Percentiles rank a stretch among this genome's conserved stretches.
Conservation (phyloP, 92 coral and sea anemone genomes). For the Epizoanthus rinbou region DNA sequence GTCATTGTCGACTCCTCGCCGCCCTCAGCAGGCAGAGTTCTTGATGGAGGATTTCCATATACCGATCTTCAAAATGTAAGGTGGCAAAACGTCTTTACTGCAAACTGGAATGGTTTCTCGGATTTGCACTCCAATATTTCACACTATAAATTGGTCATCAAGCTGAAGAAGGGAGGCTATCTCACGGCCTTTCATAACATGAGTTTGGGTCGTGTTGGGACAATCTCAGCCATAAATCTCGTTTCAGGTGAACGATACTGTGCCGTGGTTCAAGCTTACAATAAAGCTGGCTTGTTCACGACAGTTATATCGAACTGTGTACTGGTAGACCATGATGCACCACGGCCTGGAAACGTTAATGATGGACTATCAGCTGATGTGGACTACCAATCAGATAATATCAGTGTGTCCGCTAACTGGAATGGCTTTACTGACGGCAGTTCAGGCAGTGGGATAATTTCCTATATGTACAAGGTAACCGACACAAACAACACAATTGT, state of each 20-base stretch:
- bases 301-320: slow-evolving; percentile 85
- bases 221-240: slow-evolving; percentile 62
- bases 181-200: slow-evolving; percentile 58
- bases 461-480: slow-evolving; percentile 61
- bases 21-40: slow-evolving; percentile 62
- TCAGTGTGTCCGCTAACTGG: slow-evolving; percentile 82
- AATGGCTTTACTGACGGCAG: slow-evolving; percentile 78
- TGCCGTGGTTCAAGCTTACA: slow-evolving; percentile 83
- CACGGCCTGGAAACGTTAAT: slow-evolving; percentile 77
- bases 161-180: slow-evolving; percentile 53
- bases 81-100: slow-evolving; percentile 78
- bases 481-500: slow-evolving; percentile 50
- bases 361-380: slow-evolving; percentile 79
- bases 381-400: slow-evolving; percentile 74
- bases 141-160: slow-evolving; percentile 67
- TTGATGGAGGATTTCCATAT: slow-evolving; percentile 63
- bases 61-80: slow-evolving; percentile 68
- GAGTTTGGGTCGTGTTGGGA: slow-evolving; percentile 50
- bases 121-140: slow-evolving; percentile 79
- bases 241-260: slow-evolving; percentile 85
- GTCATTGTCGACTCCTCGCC: slow-evolving; percentile 78
- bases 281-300: slow-evolving; percentile 69
- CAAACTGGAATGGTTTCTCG: slow-evolving; percentile 78
- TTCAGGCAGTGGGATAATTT: slow-evolving; percentile 85
- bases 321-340: slow-evolving; percentile 90